A percentile compares a stretch with the other conserved stretches of the same genome.
Conservation (phyloP, 2,888 invertebrate genomes). For the Axea sp. region DNA sequence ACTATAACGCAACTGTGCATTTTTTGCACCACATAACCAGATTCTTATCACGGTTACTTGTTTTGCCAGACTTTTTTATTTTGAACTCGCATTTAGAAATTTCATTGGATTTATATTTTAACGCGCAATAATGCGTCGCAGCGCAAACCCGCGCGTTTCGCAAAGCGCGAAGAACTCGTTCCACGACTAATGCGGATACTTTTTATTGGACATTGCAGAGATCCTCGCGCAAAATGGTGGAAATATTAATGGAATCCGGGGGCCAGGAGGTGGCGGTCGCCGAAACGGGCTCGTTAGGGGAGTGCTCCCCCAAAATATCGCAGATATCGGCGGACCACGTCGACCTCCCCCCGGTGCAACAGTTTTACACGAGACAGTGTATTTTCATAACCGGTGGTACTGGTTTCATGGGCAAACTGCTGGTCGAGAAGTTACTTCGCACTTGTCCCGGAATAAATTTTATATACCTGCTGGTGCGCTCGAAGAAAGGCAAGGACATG, state of each 20-base stretch:
- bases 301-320: conserved; percentile 64
- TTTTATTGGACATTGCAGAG: conserved; percentile 13
- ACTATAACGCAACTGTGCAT: too few species aligned
- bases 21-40: too few species aligned
- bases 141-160: too few species aligned
- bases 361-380: conserved; percentile 81
- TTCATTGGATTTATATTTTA: too few species aligned
- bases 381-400: conserved; percentile 84
- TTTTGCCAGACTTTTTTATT: too few species aligned
- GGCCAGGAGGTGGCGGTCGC: conserved; percentile 75
- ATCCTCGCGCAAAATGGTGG: conserved; percentile 71
- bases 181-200: too few species aligned
- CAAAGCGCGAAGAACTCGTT: too few species aligned
- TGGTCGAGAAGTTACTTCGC: conserved; percentile 85
- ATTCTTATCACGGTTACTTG: too few species aligned
- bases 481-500: conserved; percentile 81
- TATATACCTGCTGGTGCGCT: conserved; percentile 83
- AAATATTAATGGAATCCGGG: conserved; percentile 75
- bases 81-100: too few species aligned
- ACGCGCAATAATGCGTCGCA: too few species aligned
- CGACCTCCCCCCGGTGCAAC: conserved; percentile 76
- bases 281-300: conserved; percentile 70
- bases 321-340: conserved; percentile 61
- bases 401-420: conserved; percentile 86
- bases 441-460: conserved; percentile 82